Base-by-base conservation (phyloP, 2,797 vertebrate genomes). In the Chaetophractus vellerosus region DNA sequence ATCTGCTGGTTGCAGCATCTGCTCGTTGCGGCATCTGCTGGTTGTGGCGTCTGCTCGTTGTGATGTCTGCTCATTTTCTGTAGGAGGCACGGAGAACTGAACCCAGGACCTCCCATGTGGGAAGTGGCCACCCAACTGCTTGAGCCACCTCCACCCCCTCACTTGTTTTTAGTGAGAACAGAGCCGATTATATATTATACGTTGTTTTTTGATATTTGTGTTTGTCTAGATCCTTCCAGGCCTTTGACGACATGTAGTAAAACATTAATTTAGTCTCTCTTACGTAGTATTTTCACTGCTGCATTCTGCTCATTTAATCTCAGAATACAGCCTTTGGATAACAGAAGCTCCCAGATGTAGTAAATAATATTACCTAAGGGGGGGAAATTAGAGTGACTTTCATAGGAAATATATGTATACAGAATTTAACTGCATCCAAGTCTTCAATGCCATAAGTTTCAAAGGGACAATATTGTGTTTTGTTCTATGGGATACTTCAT, bases 191-290 rank as follows among this genome's bases (percentile, higher is more conserved):
- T 1, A 31, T 15, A 19, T n/a, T n/a, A n/a, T n/a, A n/a, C n/a
- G n/a, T n/a, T n/a, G n/a, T n/a, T 83, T 91, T 61, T 79, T 94
- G n/a, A 76, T 50, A 90, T 71, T 64, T 84, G 1, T 41, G 6
- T 21, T 52, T 80, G 1, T 45, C 19, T 18, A 74, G 5, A 5
- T 48, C 9, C 6, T 78, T 86, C 38, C 61, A 36, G 1, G 28
- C 48, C 15, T 28, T 88, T 18, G 19, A 64, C 48, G 76, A 52
- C 14, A 63, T 59, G 55, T 7, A n/a, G 9, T 83, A 81, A 94
- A 90, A 86, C 59, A 89, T 79, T 72, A 85, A 41, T 38, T 9
- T 45, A 68, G 3, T 68, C 2, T 63, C 5, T 61, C 24, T n/a
- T 71, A 21, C 48, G 21, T 15, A 9, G 38, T 33, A 63, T 66